phyloP scores from a whole-genome alignment of 2,113 vertebrate genomes.

The Cochlearius cochlearius region DNA sequence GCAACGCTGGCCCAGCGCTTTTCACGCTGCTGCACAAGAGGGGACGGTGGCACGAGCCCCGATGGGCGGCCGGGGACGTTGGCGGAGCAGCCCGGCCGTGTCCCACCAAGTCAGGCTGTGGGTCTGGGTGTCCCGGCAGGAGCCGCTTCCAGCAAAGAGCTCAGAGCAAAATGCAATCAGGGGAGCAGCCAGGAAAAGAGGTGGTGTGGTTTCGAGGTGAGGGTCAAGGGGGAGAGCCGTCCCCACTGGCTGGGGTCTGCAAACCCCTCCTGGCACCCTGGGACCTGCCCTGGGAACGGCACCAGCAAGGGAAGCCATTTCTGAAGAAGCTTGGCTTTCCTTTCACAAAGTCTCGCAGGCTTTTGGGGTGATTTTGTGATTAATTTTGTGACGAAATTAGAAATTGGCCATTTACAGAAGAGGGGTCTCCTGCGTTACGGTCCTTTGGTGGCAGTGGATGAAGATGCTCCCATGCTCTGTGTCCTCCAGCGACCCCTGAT shows the following conservation, averaged over 20 bases:
- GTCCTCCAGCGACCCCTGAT: background rate
- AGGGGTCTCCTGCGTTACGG: accelerated
- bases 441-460: background rate
- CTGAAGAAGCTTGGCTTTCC: background rate
- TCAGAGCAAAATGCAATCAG: background rate
- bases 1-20: constrained; percentile 26
- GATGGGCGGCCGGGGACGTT: accelerated
- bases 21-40: background rate
- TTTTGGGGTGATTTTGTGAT: background rate
- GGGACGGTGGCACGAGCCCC: accelerated
- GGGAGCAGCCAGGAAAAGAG: background rate
- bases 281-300: accelerated
- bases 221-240: accelerated
- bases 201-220: background rate
- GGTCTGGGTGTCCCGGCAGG: background rate
- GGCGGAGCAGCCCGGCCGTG: background rate
- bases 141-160: background rate
- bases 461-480: background rate
- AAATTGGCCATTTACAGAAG: background rate
- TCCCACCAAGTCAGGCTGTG: accelerated
- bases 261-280: accelerated
- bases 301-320: accelerated
- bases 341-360: background rate
- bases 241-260: background rate
- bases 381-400: background rate